Base-by-base conservation (phyloP, 2,797 vertebrate genomes). In the Mus spretus region DNA sequence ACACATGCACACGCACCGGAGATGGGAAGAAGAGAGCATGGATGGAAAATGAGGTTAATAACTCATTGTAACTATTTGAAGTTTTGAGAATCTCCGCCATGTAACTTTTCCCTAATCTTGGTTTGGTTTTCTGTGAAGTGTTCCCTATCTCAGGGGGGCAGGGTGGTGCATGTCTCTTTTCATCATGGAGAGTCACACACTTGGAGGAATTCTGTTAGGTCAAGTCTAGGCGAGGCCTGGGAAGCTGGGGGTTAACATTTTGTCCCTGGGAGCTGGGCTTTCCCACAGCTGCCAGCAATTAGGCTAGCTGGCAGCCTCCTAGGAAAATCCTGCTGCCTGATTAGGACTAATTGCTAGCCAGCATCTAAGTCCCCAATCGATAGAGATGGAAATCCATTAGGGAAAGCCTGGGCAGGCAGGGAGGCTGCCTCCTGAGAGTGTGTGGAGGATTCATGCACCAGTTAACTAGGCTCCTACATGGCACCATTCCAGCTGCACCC, bases 261-360 rank as follows among this genome's bases (percentile, higher is more conserved):
- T 50, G 74, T 40, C 61, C 79, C 47, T 9, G 82, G 75, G 77
- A 91, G 94, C 59, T 67, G 90, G 24, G 95, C 2, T 8, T 87
- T 37, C 94, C 92, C 93, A 1, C 90, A 85, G 90, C 87, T 97
- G 97, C 96, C 97, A 96, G 96, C 97, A 97, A 98, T 98, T 98
- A 98, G 96, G 78, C 94, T 92, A 82, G 97, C 98, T 95, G 93
- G 63, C 97, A 94, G 94, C 90, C 91, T 96, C 96, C 84, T 84
- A 83, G 97, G 82, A 96, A 98, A 92, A 90, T 94, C 96, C 92
- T 93, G 65, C 87, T 89, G 97, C 74, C 97, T 98, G 97, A 97
- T 98, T 95, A 98, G 93, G 91, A 93, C 96, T 98, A 98, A 98
- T 98, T 98, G 98, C 97, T 92, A 92, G 93, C 85, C 96, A 70